Percentiles rank a stretch among this genome's conserved stretches.
Conservation (phyloP, 2,797 vertebrate genomes). For the Dromococcyx pavoninus region DNA sequence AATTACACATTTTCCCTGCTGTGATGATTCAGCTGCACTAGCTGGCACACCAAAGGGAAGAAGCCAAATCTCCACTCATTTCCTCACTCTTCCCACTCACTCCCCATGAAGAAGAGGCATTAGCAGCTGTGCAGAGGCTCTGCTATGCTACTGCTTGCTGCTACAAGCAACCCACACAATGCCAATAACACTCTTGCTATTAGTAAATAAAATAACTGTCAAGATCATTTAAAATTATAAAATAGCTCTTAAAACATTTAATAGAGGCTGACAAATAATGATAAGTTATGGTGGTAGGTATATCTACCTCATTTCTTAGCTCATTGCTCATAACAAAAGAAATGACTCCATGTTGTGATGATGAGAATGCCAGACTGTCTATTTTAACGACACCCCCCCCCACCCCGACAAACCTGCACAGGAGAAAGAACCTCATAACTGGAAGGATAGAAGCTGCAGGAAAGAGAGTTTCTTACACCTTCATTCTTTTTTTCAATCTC, state of each 20-base stretch:
- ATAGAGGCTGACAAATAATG: background rate
- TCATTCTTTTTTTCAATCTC: background rate
- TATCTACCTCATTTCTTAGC: background rate
- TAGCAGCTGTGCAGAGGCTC: slow-evolving; percentile 27
- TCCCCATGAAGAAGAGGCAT: background rate
- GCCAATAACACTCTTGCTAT: background rate
- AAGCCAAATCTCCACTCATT: slow-evolving; percentile 39
- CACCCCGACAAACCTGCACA: background rate
- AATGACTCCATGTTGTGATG: background rate
- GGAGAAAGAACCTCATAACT: background rate
- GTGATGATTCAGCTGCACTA: slow-evolving; percentile 47
- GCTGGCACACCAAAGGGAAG: background rate
- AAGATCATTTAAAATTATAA: slow-evolving; percentile 25
- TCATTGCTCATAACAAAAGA: background rate
- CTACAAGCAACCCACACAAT: slow-evolving; percentile 28
- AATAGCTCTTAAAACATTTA: slow-evolving; percentile 34
- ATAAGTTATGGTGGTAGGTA: background rate
- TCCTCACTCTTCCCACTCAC: slow-evolving; percentile 52
- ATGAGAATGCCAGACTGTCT: background rate
- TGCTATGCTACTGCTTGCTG: background rate
- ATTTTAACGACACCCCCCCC: no score
- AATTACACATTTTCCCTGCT: slow-evolving; percentile 23
- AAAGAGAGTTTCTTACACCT: background rate
- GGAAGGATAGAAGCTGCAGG: background rate
- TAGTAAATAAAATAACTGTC: slow-evolving; percentile 54